phyloP scores from a whole-genome alignment of 2,113 vertebrate species.

The Prochilodus magdalenae region DNA sequence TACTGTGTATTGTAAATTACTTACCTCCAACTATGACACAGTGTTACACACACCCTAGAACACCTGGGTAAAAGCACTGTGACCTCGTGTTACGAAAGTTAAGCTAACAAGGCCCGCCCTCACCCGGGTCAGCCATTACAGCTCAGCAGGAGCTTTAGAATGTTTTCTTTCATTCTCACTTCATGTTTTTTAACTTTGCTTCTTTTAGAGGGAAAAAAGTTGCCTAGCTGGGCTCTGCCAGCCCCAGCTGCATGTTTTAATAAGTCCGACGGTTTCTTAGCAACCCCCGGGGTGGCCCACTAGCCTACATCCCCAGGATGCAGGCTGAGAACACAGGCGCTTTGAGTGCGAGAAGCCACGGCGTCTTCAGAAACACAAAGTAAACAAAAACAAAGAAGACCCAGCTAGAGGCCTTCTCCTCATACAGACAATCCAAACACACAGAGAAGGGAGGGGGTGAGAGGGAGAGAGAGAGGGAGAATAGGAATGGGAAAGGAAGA shows the following conservation, averaged over 20 bases:
- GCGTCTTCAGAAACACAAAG: conserved; percentile 34
- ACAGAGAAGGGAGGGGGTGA: neutral
- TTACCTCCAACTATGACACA: too few relatives aligned
- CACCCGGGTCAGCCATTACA: conserved; percentile 5
- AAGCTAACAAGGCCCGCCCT: neutral
- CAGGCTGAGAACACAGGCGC: conserved; percentile 47
- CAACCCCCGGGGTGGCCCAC: conserved; percentile 74
- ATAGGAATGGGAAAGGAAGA: neutral
- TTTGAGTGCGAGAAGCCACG: conserved; percentile 50
- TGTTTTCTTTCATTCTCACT: conserved; percentile 37
- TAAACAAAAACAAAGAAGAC: neutral
- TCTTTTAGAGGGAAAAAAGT: conserved; percentile 28
- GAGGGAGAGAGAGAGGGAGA: neutral
- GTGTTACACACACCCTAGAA: neutral
- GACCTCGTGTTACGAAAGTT: conserved; percentile 12
- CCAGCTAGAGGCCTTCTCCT: neutral
- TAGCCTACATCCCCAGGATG: conserved; percentile 70
- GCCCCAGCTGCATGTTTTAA: conserved; percentile 69
- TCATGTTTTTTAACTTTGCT: conserved; percentile 16
- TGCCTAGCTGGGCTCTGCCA: conserved; percentile 38
- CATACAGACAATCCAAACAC: conserved; percentile 18
- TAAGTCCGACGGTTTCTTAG: conserved; percentile 62
- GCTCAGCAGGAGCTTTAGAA: conserved; percentile 33
- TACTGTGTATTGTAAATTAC: too few relatives aligned
- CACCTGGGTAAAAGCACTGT: neutral